phyloP scores from a whole-genome alignment of 1,140 invertebrate species.

The Choristoneura fumiferana region DNA sequence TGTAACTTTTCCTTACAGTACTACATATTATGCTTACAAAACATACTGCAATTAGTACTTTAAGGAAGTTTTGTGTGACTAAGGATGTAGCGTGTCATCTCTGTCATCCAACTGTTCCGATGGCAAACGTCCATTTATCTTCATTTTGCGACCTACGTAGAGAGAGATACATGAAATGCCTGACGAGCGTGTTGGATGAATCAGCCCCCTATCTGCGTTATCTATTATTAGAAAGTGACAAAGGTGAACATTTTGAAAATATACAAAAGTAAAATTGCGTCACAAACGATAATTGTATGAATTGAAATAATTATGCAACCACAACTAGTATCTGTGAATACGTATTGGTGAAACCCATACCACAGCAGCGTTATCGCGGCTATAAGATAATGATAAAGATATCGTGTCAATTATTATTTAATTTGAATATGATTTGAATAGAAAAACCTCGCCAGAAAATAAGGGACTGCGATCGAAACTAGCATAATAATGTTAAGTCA shows the following conservation, averaged over 20 bases:
- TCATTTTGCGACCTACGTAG: no score
- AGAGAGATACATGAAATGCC: no score
- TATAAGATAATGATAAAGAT: background rate
- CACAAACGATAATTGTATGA: background rate
- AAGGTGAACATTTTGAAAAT: constrained; percentile 18
- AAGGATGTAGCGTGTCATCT: no score
- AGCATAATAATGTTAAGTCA: no score
- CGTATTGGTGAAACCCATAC: background rate
- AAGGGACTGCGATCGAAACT: no score
- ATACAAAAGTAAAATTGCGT: constrained; percentile 18
- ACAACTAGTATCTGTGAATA: background rate
- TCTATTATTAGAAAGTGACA: constrained; percentile 23
- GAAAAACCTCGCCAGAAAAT: no score
- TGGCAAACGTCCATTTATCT: constrained; percentile 4
- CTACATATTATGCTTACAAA: background rate
- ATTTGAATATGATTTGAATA: no score
- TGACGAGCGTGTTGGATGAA: background rate
- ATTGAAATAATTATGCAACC: constrained; percentile 5
- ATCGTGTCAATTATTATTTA: no score
- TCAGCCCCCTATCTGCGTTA: background rate
- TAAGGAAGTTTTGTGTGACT: constrained; percentile 1
- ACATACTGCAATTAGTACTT: background rate
- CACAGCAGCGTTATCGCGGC: background rate
- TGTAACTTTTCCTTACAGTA: background rate
- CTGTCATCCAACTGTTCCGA: background rate